Evolutionary conservation across 2,888 invertebrate genomes (phyloP).

Genomic region (Lepidochrysops patricia): DNA sequence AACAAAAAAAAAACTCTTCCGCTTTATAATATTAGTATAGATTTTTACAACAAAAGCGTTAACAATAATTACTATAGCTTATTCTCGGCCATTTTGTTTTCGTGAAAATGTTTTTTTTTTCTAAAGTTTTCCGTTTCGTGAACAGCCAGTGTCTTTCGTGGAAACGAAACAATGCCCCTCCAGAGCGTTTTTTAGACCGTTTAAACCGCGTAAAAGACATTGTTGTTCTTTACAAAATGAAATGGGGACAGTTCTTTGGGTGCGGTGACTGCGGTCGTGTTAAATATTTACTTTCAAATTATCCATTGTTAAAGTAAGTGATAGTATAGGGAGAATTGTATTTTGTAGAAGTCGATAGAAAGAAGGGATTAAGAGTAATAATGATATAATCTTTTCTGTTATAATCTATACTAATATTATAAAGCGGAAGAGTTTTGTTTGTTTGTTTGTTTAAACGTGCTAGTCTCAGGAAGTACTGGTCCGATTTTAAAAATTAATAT

Average conservation of each 20-base stretch:
- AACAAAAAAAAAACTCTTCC: no score
- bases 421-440: no score
- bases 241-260: not conserved
- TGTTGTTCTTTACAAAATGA: not conserved
- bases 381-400: no score
- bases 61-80: no score
- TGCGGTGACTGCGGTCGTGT: not conserved
- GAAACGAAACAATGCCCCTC: not conserved
- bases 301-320: not conserved
- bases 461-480: no score
- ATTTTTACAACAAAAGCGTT: no score
- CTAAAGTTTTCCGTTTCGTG: not conserved
- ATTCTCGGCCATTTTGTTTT: not conserved
- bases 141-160: not conserved
- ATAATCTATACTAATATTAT: no score
- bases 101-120: not conserved
- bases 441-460: no score
- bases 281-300: not conserved
- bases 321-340: not conserved
- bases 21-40: no score
- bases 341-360: not conserved
- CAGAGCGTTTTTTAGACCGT: not conserved
- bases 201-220: not conserved
- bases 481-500: no score
- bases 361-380: no score